Base-by-base conservation (phyloP, 2,888 invertebrate species). In the Tanypteryx hageni region DNA sequence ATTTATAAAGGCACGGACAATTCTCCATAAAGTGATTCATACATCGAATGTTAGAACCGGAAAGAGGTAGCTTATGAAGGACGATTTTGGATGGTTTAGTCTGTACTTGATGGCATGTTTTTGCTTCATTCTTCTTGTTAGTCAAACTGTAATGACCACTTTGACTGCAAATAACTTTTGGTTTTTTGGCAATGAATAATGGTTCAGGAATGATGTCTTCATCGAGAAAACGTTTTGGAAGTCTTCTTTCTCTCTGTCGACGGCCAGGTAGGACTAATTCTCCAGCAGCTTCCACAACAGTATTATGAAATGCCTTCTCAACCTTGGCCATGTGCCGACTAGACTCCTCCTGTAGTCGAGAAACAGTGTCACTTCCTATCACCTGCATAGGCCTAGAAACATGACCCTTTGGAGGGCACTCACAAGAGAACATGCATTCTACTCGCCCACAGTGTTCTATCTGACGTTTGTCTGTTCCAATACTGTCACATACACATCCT, bases 291-390 rank as follows among this genome's bases (percentile, higher is more conserved):
- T 97, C 95, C 92, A 97, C 96, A 56, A 97, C 96, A 8, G 97
- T 97, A 94, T 97, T 97, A 22, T 96, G 97, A 94, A 97, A 97
- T 94, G 97, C 97, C 94, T 96, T 96, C 94, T 97, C 97, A 94
- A 96, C 96, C 94, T 96, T 97, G 0, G 97, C 96, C 93, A 97
- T 95, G 92, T 96, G 96, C 83, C 94, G 95, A 94, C 96, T 96
- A 0, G 95, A 95, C 94, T 96, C 95, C 93, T 95, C 95, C 93
- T 96, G 95, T 92, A 96, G 94, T 93, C 95, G 95, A 61, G 95
- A 93, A 92, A 96, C 94, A 0, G 95, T 95, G 16, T 92, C 92
- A 89, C 93, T 93, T 68, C 93, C 92, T 10, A 94, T 93, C 85
- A 92, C 61, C 10, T 44, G 89, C 11, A 44, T n/a, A 18, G 44